phyloP scores from a whole-genome alignment of 2,888 invertebrate genomes.

The Agrochola lota region DNA sequence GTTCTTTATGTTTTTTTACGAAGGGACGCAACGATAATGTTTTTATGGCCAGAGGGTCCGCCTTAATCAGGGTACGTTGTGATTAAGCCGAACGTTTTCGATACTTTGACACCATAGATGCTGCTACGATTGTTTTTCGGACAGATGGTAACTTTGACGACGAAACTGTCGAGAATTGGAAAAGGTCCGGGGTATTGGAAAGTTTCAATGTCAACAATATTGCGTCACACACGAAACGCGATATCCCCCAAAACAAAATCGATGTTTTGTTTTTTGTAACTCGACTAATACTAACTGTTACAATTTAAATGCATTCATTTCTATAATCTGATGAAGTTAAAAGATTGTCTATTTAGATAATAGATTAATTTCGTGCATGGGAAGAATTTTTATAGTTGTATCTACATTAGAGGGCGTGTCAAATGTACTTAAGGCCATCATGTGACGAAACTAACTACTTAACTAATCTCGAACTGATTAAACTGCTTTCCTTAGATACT shows the following conservation, averaged over 20 bases:
- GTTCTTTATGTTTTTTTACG: constrained; percentile 90
- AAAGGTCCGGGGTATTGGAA: neutral
- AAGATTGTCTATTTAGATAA: constrained; percentile 62
- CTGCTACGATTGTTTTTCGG: constrained; percentile 40
- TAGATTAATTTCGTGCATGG: constrained; percentile 66
- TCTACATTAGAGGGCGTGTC: constrained; percentile 64
- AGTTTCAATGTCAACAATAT: constrained; percentile 17
- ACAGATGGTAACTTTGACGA: constrained; percentile 15
- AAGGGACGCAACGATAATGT: constrained; percentile 89
- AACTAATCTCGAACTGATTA: constrained; percentile 69
- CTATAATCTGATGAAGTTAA: constrained; percentile 60
- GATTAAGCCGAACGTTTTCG: constrained; percentile 86
- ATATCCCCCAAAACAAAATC: constrained; percentile 44
- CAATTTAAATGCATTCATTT: constrained; percentile 65
- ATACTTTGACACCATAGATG: constrained; percentile 66
- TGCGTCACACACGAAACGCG: constrained; percentile 46
- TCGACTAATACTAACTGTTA: constrained; percentile 59
- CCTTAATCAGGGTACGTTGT: constrained; percentile 89
- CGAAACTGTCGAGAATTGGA: neutral
- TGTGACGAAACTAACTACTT: constrained; percentile 65
- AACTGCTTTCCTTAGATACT: constrained; percentile 66
- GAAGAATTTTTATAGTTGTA: constrained; percentile 67
- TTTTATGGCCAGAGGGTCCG: constrained; percentile 88
- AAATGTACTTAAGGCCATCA: constrained; percentile 67
- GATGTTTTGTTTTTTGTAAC: constrained; percentile 45